Percentiles rank a stretch among this genome's conserved stretches.
Conservation (phyloP, 2,113 vertebrate species). For the Enhydra lutris region DNA sequence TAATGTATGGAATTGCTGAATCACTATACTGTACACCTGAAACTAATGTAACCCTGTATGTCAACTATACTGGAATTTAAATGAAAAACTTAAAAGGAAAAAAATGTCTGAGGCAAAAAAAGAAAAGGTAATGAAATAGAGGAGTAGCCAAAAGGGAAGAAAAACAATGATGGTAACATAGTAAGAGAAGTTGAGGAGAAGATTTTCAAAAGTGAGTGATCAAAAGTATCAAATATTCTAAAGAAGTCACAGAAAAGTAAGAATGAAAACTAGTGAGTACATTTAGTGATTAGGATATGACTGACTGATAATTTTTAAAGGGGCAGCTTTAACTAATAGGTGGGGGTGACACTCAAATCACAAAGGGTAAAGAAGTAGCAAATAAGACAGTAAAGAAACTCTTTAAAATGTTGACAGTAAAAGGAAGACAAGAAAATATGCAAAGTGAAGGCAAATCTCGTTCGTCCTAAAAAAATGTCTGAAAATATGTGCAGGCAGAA, state of each 20-base stretch:
- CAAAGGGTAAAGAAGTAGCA: conserved; percentile 20
- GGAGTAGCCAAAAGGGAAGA: background rate
- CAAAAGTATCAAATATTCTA: background rate
- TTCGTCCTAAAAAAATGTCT: background rate
- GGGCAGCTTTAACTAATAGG: background rate
- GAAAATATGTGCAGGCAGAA: background rate
- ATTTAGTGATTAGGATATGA: background rate
- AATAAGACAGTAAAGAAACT: conserved; percentile 7
- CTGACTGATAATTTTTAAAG: background rate
- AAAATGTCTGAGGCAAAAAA: background rate
- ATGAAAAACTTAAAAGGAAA: background rate
- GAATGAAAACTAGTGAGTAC: background rate
- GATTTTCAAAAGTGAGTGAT: conserved; percentile 20
- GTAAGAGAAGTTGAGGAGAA: background rate
- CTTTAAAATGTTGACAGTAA: background rate
- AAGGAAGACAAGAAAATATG: conserved; percentile 8
- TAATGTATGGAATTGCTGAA: background rate
- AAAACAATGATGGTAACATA: background rate
- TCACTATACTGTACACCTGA: background rate
- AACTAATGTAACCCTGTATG: background rate
- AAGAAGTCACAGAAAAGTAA: background rate
- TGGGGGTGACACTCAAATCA: background rate
- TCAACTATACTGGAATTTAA: background rate
- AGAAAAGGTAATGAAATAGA: background rate
- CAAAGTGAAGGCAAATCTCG: background rate